Evolutionary conservation across 2,888 invertebrate genomes (phyloP).

Genomic region (Zhuqinia jingwanae): DNA sequence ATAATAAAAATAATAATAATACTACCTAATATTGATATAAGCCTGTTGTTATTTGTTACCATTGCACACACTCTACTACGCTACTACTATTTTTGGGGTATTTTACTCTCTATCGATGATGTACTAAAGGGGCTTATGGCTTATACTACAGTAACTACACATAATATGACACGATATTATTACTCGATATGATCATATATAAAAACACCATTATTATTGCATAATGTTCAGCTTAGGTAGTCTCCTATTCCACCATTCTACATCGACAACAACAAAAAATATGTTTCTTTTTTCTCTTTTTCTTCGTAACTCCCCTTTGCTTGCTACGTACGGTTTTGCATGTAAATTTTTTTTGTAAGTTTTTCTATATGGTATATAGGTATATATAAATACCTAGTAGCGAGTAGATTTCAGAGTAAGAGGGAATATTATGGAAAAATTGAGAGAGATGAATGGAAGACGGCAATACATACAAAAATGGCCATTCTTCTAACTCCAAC

Average conservation of each 20-base stretch:
- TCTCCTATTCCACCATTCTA: not conserved
- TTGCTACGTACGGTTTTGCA: constrained; percentile 4
- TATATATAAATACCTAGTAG: constrained; percentile 6
- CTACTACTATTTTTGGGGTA: constrained; percentile 1
- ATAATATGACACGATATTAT: constrained; percentile 19
- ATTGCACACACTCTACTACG: too few species aligned
- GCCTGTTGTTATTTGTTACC: too few species aligned
- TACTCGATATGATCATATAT: constrained; percentile 7
- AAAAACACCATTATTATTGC: constrained; percentile 45
- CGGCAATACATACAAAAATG: constrained; percentile 11
- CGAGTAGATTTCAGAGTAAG: too few species aligned
- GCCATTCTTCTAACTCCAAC: not conserved
- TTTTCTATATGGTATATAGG: too few species aligned
- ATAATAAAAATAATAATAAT: too few species aligned
- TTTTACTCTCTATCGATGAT: too few species aligned
- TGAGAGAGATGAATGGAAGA: constrained; percentile 30
- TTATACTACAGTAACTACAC: not conserved
- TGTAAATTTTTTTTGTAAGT: not conserved
- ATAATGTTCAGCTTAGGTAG: constrained; percentile 28
- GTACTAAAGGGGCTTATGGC: too few species aligned
- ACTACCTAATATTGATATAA: too few species aligned
- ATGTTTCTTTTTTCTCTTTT: not conserved
- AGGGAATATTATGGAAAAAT: too few species aligned
- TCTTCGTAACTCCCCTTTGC: not conserved
- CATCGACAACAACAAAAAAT: constrained; percentile 1